Percentiles rank a stretch among this genome's conserved stretches.
phyloP scores from a whole-genome alignment of 2,797 vertebrate species.

The Chrosomus eos region DNA sequence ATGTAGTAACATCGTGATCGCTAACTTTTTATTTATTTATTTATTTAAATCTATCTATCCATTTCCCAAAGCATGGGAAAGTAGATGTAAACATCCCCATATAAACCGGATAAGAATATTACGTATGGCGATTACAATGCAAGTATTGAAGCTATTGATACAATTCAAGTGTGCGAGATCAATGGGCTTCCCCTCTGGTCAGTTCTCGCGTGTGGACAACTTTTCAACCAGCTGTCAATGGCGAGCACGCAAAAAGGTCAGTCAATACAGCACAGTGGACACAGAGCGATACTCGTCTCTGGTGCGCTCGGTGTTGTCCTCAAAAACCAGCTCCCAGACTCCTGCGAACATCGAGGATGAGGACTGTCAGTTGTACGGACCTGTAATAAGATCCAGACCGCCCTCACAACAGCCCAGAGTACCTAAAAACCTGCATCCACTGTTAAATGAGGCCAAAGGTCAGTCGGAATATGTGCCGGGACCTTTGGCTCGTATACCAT shows the following conservation, averaged over 20 bases:
- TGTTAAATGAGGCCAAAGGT: constrained; percentile 73
- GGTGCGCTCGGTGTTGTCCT: constrained; percentile 82
- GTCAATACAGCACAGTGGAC: constrained; percentile 83
- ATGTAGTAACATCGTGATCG: too few species aligned
- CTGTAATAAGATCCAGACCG: constrained; percentile 74
- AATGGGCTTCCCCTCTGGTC: constrained; percentile 55
- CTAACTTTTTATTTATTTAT: not conserved
- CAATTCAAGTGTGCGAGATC: constrained; percentile 53
- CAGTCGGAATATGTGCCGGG: constrained; percentile 57
- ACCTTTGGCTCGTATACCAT: constrained; percentile 75
- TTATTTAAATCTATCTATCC: not conserved
- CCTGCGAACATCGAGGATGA: constrained; percentile 82
- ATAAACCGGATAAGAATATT: not conserved
- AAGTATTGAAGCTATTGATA: constrained; percentile 23
- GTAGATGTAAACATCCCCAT: not conserved
- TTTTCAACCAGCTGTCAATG: constrained; percentile 72
- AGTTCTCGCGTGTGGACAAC: constrained; percentile 45
- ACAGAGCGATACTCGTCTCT: constrained; percentile 85
- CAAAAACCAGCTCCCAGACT: constrained; percentile 77
- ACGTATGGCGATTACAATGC: constrained; percentile 61
- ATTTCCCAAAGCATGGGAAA: not conserved
- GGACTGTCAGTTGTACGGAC: constrained; percentile 84
- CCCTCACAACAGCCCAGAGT: constrained; percentile 59
- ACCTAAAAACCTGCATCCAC: constrained; percentile 76
- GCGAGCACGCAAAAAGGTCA: constrained; percentile 79